Evolutionary conservation across 2,888 invertebrate species (phyloP).

Genomic region (Galerucella pusilla): DNA sequence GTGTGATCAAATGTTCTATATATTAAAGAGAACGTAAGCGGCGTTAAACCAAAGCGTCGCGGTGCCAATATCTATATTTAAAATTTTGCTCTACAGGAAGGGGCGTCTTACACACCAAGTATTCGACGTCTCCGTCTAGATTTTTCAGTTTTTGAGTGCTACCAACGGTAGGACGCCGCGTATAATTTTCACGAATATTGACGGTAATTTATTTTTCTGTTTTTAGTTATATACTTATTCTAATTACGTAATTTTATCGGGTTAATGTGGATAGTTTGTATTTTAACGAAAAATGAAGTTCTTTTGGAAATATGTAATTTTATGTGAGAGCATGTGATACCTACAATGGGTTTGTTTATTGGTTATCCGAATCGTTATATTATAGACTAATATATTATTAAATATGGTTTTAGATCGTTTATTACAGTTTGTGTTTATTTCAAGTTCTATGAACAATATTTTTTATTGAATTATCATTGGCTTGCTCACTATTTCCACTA

Average conservation of each 20-base stretch:
- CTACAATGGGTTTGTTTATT: background rate
- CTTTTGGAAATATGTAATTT: constrained; percentile 4
- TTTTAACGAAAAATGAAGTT: constrained; percentile 6
- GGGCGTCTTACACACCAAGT: constrained; percentile 44
- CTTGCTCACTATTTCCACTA: too few species aligned
- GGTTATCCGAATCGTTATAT: too few species aligned
- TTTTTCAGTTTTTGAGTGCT: constrained; percentile 62
- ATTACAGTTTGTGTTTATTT: too few species aligned
- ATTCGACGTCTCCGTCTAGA: constrained; percentile 50
- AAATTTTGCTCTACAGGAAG: constrained; percentile 64
- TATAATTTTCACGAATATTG: constrained; percentile 15
- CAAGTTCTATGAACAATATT: too few species aligned
- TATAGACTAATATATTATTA: too few species aligned
- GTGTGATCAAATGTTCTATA: constrained; percentile 17
- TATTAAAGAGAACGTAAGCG: constrained; percentile 16
- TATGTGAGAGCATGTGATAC: background rate
- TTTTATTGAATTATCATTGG: too few species aligned
- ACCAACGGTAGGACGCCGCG: constrained; percentile 52
- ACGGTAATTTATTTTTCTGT: constrained; percentile 25
- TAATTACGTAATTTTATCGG: constrained; percentile 16
- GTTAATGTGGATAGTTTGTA: constrained; percentile 12
- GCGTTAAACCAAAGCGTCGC: constrained; percentile 62
- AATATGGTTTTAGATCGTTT: too few species aligned
- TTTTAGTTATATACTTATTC: constrained; percentile 8
- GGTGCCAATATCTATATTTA: constrained; percentile 74